These are phyloP conservation scores for Mormyrops boulengeri DNA, from an alignment of 2,797 vertebrate genomes.

Conservation along the genomic window DNA sequence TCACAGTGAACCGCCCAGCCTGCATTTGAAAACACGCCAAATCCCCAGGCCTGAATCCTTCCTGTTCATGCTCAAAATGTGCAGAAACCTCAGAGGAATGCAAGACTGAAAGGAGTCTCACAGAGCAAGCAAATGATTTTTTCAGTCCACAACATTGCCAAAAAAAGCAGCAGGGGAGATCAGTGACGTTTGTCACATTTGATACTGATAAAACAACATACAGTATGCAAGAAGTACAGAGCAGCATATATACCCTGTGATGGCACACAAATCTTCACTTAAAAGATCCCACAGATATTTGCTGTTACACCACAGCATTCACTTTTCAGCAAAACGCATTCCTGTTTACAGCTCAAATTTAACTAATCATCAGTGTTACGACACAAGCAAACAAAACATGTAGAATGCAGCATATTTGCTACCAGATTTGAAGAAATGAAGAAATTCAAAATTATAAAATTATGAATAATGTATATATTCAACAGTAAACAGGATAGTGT, in stretches of 20 bases:
- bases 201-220: background rate
- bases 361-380: background rate
- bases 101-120: background rate
- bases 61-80: background rate
- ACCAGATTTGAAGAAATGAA: background rate
- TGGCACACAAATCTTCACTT: background rate
- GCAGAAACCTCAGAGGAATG: background rate
- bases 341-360: background rate
- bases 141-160: background rate
- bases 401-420: background rate
- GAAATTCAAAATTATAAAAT: background rate
- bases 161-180: background rate
- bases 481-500: background rate
- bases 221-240: background rate
- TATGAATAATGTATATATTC: background rate
- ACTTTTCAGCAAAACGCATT: background rate
- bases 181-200: background rate
- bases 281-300: background rate
- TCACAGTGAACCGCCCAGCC: background rate
- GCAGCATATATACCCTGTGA: background rate
- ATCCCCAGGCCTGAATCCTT: background rate
- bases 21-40: background rate
- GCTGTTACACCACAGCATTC: background rate
- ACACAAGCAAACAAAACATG: background rate
- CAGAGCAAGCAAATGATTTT: background rate